A percentile compares a stretch with the other conserved stretches of the same genome.
Conservation (phyloP, 2,797 vertebrate genomes). For the Mergus octosetaceus region DNA sequence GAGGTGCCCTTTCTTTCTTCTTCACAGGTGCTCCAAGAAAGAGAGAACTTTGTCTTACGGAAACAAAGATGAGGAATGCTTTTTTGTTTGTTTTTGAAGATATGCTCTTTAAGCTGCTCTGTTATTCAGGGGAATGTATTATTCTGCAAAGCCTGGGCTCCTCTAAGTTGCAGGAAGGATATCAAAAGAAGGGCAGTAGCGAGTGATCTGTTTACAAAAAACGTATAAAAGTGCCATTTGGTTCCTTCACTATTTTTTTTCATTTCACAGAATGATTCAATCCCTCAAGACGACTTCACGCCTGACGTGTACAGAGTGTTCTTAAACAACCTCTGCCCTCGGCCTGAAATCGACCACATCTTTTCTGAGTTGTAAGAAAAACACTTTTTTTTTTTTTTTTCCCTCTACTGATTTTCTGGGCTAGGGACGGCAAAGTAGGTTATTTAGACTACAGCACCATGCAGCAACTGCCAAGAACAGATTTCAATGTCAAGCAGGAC, state of each 20-base stretch:
- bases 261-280: constrained; percentile 88
- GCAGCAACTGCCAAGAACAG: neutral
- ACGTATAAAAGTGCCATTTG: neutral
- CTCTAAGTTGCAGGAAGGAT: neutral
- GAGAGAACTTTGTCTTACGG: neutral
- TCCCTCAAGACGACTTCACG: constrained; percentile 94
- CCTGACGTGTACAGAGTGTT: constrained; percentile 92
- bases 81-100: neutral
- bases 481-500: neutral
- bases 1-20: neutral
- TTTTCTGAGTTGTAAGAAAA: constrained; percentile 94
- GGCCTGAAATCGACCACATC: constrained; percentile 97
- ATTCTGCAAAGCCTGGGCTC: neutral
- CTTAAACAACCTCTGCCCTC: constrained; percentile 91
- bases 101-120: neutral
- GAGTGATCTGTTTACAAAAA: neutral
- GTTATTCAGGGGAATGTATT: neutral
- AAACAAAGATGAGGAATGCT: neutral
- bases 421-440: neutral
- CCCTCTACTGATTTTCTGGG: neutral
- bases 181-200: neutral
- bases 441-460: neutral
- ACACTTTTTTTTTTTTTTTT: neutral
- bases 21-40: neutral
- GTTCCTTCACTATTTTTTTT: neutral